phyloP scores from a whole-genome alignment of 2,797 vertebrate species.

The Tangara arthus region DNA sequence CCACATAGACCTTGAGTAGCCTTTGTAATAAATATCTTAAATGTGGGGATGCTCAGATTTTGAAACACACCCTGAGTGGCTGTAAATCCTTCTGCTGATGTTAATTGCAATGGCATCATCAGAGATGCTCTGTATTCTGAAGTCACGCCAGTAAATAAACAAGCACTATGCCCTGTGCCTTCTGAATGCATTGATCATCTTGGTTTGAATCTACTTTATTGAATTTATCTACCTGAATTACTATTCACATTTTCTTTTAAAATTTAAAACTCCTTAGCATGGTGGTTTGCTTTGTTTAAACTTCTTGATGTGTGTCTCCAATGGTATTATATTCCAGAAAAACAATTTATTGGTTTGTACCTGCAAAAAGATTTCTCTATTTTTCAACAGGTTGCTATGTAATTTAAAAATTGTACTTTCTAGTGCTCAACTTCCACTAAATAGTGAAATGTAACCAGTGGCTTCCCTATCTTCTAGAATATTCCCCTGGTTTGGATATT shows the following conservation, averaged over 20 bases:
- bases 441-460: not conserved
- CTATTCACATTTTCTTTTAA: not conserved
- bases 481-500: not conserved
- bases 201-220: not conserved
- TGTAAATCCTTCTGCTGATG: not conserved
- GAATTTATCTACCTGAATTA: not conserved
- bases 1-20: not conserved
- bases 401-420: not conserved
- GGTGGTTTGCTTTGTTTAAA: not conserved
- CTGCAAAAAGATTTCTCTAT: not conserved
- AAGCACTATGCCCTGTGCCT: accelerated
- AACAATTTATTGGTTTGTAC: not conserved
- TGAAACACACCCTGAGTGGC: not conserved
- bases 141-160: not conserved
- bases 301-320: not conserved
- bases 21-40: not conserved
- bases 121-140: not conserved
- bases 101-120: not conserved
- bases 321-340: not conserved
- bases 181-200: not conserved
- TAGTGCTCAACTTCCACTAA: not conserved
- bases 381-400: not conserved
- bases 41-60: not conserved
- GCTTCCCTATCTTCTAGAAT: not conserved
- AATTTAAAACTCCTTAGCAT: not conserved